Conservation (phyloP, 2,797 vertebrate genomes). For the Meriones psammophilus region DNA sequence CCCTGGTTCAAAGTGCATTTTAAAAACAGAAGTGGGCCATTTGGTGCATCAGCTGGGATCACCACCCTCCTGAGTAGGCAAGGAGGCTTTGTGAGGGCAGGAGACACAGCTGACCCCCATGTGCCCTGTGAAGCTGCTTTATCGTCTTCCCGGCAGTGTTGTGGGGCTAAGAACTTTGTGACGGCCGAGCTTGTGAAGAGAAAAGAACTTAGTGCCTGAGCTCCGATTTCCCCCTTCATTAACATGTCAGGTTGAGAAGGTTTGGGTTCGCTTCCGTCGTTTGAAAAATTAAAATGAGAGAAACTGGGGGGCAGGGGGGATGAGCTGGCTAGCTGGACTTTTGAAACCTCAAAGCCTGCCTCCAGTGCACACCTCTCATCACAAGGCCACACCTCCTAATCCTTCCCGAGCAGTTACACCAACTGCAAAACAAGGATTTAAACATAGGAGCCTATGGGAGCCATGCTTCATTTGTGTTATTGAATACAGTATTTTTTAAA, state of each 20-base stretch:
- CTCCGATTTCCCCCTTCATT: slow-evolving; percentile 24
- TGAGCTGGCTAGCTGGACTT: background rate
- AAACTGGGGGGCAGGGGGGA: background rate
- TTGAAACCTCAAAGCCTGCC: background rate
- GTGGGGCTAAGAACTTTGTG: background rate
- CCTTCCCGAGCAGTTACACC: background rate
- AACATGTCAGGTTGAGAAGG: slow-evolving; percentile 36
- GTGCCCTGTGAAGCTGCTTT: background rate
- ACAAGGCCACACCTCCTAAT: background rate
- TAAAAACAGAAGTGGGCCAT: slow-evolving; percentile 11
- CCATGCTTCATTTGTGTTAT: background rate
- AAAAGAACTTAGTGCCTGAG: slow-evolving; percentile 29
- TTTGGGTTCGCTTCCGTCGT: background rate
- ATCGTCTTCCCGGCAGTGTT: background rate
- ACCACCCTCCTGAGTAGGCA: background rate
- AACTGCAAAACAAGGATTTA: background rate
- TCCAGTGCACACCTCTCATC: no score
- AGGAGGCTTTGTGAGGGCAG: background rate
- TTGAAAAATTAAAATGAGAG: slow-evolving; percentile 61
- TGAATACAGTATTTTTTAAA: no score
- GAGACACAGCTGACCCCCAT: background rate
- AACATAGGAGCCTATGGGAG: background rate
- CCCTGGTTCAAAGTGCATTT: slow-evolving; percentile 4
- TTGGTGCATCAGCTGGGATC: background rate
- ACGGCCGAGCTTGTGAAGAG: background rate